Evolutionary conservation across 2,888 invertebrate species (phyloP).

Genomic region (Alitta virens): DNA sequence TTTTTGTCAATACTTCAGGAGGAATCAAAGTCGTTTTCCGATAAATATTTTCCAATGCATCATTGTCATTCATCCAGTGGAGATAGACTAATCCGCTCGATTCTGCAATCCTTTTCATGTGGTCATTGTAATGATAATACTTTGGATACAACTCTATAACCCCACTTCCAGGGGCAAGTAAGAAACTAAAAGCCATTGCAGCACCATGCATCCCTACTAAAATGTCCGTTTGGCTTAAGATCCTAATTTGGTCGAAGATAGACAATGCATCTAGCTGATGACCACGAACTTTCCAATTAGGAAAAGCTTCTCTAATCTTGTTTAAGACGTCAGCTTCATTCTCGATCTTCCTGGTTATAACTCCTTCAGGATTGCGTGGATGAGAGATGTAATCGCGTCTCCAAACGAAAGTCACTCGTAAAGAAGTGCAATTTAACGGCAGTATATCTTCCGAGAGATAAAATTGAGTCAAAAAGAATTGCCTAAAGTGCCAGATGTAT

Average conservation of each 20-base stretch:
- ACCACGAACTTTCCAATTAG: conserved; percentile 33
- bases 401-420: conserved; percentile 47
- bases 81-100: conserved; percentile 46
- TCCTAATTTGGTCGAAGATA: conserved; percentile 44
- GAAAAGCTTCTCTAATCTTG: conserved; percentile 28
- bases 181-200: conserved; percentile 48
- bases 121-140: conserved; percentile 37
- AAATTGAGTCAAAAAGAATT: conserved; percentile 41
- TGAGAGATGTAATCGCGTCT: conserved; percentile 52
- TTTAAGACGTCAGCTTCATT: conserved; percentile 50
- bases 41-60: background rate
- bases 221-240: conserved; percentile 45
- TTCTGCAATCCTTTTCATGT: conserved; percentile 45
- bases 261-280: conserved; percentile 44
- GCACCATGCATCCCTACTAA: conserved; percentile 56
- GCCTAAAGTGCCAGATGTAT: conserved; percentile 42
- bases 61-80: conserved; percentile 45
- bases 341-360: conserved; percentile 46
- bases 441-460: background rate
- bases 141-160: conserved; percentile 48
- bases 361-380: conserved; percentile 50
- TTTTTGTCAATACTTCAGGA: background rate
- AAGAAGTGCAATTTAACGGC: background rate
- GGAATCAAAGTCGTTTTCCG: background rate
- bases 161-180: conserved; percentile 42